These are phyloP conservation scores for Cephus runcator DNA, from an alignment of 2,888 invertebrate genomes.

Conservation along the genomic window DNA sequence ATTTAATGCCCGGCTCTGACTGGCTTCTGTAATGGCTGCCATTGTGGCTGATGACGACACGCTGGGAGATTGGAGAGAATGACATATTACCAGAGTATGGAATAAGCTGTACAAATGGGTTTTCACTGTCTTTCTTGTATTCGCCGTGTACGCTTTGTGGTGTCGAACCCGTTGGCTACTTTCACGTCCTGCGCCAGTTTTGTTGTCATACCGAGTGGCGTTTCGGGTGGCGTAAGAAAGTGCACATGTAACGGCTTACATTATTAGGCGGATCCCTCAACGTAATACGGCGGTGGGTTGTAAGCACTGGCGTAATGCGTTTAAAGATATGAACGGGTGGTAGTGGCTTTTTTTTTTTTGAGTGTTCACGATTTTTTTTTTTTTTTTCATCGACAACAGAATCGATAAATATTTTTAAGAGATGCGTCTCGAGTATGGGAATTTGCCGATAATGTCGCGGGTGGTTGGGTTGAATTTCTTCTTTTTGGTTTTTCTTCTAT, in stretches of 20 bases:
- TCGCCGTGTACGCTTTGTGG: not conserved
- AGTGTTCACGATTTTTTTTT: no score
- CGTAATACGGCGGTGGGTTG: constrained; percentile 32
- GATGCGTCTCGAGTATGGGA: no score
- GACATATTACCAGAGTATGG: not conserved
- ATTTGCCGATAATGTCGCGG: not conserved
- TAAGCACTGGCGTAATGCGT: not conserved
- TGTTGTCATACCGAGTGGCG: constrained; percentile 6
- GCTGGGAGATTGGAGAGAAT: not conserved
- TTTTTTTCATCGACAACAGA: not conserved
- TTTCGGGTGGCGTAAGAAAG: constrained; percentile 47
- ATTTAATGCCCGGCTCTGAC: not conserved
- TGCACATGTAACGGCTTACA: constrained; percentile 60
- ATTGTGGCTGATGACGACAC: not conserved
- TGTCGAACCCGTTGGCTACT: not conserved
- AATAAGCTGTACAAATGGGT: not conserved
- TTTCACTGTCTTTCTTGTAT: not conserved
- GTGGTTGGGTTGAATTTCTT: not conserved
- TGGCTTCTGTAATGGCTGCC: not conserved
- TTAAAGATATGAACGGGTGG: not conserved
- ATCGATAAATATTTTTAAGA: not conserved
- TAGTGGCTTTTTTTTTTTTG: no score
- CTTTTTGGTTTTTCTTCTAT: not conserved
- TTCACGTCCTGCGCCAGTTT: constrained; percentile 13
- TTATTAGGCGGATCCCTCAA: constrained; percentile 37